Conservation (phyloP, 2,797 vertebrate species). For the Garrulus glandarius region DNA sequence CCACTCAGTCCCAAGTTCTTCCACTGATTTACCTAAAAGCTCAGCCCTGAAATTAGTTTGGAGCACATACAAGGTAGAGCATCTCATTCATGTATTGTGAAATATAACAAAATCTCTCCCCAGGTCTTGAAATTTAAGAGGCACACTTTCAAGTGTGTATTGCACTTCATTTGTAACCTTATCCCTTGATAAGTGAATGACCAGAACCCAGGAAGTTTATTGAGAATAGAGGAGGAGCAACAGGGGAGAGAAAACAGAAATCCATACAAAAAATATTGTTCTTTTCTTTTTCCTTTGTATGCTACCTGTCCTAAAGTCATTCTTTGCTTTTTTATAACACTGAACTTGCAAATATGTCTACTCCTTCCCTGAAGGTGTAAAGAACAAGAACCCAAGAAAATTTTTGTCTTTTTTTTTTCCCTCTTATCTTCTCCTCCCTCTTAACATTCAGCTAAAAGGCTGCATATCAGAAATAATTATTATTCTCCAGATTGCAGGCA, state of each 20-base stretch:
- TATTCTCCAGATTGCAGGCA: slow-evolving; percentile 4
- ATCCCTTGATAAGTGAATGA: not conserved
- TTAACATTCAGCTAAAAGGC: not conserved
- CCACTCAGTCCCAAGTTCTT: not conserved
- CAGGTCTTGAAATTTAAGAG: not conserved
- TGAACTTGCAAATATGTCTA: not conserved
- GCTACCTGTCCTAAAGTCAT: not conserved
- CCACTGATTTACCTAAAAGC: not conserved
- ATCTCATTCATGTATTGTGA: not conserved
- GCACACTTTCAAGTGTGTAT: not conserved
- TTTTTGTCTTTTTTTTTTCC: not conserved
- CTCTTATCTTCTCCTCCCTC: not conserved
- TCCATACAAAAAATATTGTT: not conserved
- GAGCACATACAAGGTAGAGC: not conserved
- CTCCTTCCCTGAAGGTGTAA: not conserved
- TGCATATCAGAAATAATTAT: not conserved
- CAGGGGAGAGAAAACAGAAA: not conserved
- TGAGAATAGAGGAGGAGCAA: not conserved
- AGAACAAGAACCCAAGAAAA: not conserved
- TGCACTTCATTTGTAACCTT: not conserved
- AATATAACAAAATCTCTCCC: not conserved
- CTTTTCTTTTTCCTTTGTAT: not conserved
- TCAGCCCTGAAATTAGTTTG: not conserved
- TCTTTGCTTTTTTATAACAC: not conserved
- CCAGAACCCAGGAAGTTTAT: not conserved